Evolutionary conservation across 2,888 invertebrate species (phyloP), one percentile per base, ranked within the genome.

Genomic region (Lottia gigantea): DNA sequence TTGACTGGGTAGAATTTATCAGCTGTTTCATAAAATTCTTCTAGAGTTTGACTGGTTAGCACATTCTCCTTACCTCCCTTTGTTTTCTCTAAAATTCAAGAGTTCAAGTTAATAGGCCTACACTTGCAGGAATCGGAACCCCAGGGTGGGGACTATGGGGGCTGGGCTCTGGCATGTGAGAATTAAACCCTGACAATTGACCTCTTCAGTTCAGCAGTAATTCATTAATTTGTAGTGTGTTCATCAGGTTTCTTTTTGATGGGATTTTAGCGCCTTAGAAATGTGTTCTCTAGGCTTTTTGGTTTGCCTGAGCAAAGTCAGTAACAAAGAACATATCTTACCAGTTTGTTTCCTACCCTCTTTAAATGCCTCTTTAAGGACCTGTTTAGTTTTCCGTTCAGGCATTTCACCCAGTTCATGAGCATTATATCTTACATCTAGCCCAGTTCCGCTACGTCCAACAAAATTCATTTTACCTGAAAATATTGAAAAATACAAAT

Each of bases 361-460:
- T 55, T 55, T 19, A 19, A 15, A 45, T 14, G 61, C 12, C 16
- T 45, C 74, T 45, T 74, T 68, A 12, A 81, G 67, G 26, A 82
- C 72, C 55, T 80, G 75, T 47, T 74, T 75, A 23, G 84, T 83
- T 63, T 79, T 73, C 19, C 78, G 66, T 67, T 86, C 86, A 7
- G 85, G 84, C 67, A 73, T 79, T 64, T 84, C 82, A 12, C 78
- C 85, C 46, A 72, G 74, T 12, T 77, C 78, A 66, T 86, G 86
- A 15, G 86, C 83, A 1, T 79, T 71, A 67, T 85, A 86, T 3
- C 86, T 79, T 49, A 83, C 80, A 72, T 82, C 84, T 46, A 77
- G 72, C 0, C 83, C 79, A 7, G 83, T 82, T 40, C 86, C 86
- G 66, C 82, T 83, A 14, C 86, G 83, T 47, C 86, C 86, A 66